These are phyloP conservation scores for Gambelia wislizenii DNA, from an alignment of 2,797 vertebrate species.

Conservation along the genomic window DNA sequence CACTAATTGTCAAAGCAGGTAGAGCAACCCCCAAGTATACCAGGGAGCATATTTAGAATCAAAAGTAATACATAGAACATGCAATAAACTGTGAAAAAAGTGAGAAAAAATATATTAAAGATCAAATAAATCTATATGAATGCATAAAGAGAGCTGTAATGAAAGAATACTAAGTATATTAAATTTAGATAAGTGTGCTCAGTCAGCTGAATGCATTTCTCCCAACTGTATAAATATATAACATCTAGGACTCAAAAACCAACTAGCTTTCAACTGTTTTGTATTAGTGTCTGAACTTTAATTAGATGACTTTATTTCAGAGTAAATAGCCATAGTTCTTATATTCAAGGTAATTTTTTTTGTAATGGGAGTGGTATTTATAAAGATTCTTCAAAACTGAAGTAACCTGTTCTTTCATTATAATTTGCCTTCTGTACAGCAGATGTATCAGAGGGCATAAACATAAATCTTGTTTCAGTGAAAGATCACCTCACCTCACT, in stretches of 20 bases:
- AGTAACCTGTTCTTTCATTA: neutral
- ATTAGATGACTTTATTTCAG: neutral
- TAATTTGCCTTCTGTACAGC: constrained; percentile 9
- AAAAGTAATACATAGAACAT: constrained; percentile 50
- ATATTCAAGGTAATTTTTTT: neutral
- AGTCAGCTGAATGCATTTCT: constrained; percentile 34
- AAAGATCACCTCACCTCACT: neutral
- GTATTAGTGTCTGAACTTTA: neutral
- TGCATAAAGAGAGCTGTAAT: constrained; percentile 32
- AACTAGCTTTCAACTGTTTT: constrained; percentile 15
- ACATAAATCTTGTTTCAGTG: constrained; percentile 20
- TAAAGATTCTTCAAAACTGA: constrained; percentile 20
- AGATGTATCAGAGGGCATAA: constrained; percentile 1
- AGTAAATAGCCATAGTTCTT: constrained; percentile 9
- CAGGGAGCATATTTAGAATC: constrained; percentile 46
- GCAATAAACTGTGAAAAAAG: constrained; percentile 52
- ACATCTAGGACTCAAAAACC: constrained; percentile 1
- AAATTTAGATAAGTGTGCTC: constrained; percentile 1
- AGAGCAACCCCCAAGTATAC: constrained; percentile 34
- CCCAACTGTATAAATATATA: neutral
- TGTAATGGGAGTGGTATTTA: neutral
- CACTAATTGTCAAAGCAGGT: constrained; percentile 76
- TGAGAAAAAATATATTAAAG: constrained; percentile 56
- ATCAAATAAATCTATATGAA: constrained; percentile 15
- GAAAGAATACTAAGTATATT: neutral